phyloP scores from a whole-genome alignment of 2,797 vertebrate species.

The Melanotaenia boesemani region DNA sequence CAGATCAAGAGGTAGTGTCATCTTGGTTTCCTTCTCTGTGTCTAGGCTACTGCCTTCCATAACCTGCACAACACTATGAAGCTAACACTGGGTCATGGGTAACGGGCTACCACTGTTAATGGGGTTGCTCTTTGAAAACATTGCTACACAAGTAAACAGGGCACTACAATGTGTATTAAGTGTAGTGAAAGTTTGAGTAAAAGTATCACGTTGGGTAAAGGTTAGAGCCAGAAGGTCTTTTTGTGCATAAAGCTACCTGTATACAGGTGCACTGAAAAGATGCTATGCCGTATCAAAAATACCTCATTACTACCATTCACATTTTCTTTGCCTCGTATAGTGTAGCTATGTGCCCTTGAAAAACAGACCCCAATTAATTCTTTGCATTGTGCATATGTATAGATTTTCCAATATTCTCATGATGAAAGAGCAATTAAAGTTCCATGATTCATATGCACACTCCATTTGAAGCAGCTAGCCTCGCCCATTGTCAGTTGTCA shows the following conservation, averaged over 20 bases:
- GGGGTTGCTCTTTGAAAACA: conserved; percentile 80
- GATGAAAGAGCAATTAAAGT: conserved; percentile 84
- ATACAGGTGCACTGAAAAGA: conserved; percentile 57
- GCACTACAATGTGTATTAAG: conserved; percentile 71
- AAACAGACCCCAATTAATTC: conserved; percentile 80
- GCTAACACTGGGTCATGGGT: conserved; percentile 63
- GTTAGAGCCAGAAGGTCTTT: conserved; percentile 63
- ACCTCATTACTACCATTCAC: conserved; percentile 72
- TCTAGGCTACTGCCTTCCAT: conserved; percentile 50
- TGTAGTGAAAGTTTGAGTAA: conserved; percentile 76
- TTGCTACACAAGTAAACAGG: conserved; percentile 76
- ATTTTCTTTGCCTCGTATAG: conserved; percentile 66
- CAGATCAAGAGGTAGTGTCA: conserved; percentile 73
- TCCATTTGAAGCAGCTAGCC: conserved; percentile 78
- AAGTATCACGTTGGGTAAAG: conserved; percentile 72
- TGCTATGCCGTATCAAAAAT: conserved; percentile 55
- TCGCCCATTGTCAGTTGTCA: conserved; percentile 80
- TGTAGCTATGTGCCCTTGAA: conserved; percentile 80
- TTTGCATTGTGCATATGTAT: conserved; percentile 76
- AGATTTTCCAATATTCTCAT: conserved; percentile 82
- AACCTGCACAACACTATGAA: conserved; percentile 63
- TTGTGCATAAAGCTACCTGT: conserved; percentile 55
- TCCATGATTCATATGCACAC: conserved; percentile 80
- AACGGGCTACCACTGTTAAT: conserved; percentile 73
- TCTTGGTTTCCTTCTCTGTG: conserved; percentile 58